Base-by-base conservation (phyloP, 2,888 invertebrate species). In the Blastobasis adustella region DNA sequence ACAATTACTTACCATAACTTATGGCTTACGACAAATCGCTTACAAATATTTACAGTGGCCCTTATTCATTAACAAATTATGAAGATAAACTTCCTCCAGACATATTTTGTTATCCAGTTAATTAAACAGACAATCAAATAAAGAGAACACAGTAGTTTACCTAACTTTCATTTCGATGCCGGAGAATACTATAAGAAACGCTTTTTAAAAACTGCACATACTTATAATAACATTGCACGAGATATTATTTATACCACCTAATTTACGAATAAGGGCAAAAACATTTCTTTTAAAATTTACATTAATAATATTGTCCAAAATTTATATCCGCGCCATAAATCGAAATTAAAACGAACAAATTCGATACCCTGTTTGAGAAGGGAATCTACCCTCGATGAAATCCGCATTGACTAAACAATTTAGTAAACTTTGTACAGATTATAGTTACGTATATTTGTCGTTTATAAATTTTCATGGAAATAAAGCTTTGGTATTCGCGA, bases 31-130 rank as follows among this genome's bases (percentile, higher is more conserved):
- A 59, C 65, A 65, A 71, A 66, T 69, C 67, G 61, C 69, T 66
- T 76, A 77, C 73, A 76, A 72, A 70, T 83, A 82, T 84, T 78
- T 84, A 84, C 84, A 83, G n/a, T 59, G 58, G 73, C 79, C 78
- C 79, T 81, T 77, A 76, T 72, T 69, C 71, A 60, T 71, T 58
- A 74, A 49, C 39, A 23, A 46, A 40, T 41, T 49, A 2, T 48
- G 5, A 44, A 45, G 49, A 41, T n/a, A 37, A 44, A 37, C n/a
- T 41, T 43, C 23, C 23, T 23, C 3, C 3, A 23, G 3, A 23
- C 23, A 23, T 23, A 23, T 23, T 23, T 23, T 3, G 3, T 23
- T 23, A 23, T 23, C 23, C 23, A 23, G 23, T 23, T 23, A 1
- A 23, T 23, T 3, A n/a, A n/a, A n/a, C n/a, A n/a, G 23, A 23